Percentiles rank a stretch among this genome's conserved stretches.
Conservation (phyloP, 2,888 invertebrate genomes). For the Plagodis dolabraria region DNA sequence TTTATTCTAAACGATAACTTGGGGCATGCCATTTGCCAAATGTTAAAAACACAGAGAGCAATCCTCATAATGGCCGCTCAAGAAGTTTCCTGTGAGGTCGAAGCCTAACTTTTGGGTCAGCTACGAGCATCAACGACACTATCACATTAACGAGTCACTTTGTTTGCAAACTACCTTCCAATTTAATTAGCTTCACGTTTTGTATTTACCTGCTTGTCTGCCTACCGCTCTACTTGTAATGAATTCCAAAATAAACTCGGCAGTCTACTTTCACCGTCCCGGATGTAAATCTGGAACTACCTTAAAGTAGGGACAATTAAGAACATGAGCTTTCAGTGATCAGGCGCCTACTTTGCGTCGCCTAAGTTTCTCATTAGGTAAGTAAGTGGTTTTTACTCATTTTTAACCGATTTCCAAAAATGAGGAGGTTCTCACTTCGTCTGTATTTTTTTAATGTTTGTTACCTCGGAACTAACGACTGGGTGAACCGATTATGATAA, state of each 20-base stretch:
- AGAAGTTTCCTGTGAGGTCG: slow-evolving; percentile 53
- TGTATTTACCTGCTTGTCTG: slow-evolving; percentile 35
- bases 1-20: no score
- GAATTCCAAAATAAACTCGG: slow-evolving; percentile 23
- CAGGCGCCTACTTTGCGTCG: background rate
- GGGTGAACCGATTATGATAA: no score
- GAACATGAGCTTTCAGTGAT: background rate
- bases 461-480: no score
- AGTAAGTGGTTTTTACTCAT: no score
- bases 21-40: no score
- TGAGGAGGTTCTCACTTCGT: no score
- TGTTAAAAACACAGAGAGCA: slow-evolving; percentile 52
- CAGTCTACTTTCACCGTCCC: slow-evolving; percentile 11
- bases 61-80: slow-evolving; percentile 50
- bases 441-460: no score
- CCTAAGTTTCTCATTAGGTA: no score
- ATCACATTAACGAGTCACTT: slow-evolving; percentile 69
- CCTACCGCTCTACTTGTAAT: slow-evolving; percentile 15
- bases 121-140: slow-evolving; percentile 61
- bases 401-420: no score
- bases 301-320: background rate
- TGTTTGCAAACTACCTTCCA: slow-evolving; percentile 62
- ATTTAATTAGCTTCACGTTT: slow-evolving; percentile 62
- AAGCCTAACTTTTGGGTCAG: slow-evolving; percentile 65
- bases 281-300: slow-evolving; percentile 10